These are phyloP conservation scores for Parascotia fuliginaria DNA, from an alignment of 2,888 invertebrate species.

Conservation along the genomic window DNA sequence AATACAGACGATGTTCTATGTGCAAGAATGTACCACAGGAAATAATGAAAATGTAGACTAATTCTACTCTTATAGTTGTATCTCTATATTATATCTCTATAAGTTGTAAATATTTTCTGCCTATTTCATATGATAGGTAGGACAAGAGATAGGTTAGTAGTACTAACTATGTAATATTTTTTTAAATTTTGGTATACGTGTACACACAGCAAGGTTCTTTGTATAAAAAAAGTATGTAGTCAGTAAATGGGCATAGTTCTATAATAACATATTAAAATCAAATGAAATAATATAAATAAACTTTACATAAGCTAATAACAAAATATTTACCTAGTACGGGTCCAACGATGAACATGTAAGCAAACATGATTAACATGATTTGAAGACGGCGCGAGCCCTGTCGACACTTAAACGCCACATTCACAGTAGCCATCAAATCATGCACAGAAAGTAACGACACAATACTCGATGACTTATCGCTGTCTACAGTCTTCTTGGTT, in stretches of 20 bases:
- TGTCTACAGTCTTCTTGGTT: constrained; percentile 64
- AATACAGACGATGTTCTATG: constrained; percentile 16
- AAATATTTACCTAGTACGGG: constrained; percentile 77
- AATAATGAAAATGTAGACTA: too few relatives aligned
- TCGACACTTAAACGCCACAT: constrained; percentile 73
- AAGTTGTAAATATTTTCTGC: too few relatives aligned
- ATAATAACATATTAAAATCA: not conserved
- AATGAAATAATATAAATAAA: too few relatives aligned
- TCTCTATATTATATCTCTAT: too few relatives aligned
- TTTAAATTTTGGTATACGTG: too few relatives aligned
- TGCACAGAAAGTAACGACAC: constrained; percentile 68
- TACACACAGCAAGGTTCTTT: too few relatives aligned
- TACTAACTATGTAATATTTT: too few relatives aligned
- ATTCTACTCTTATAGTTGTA: too few relatives aligned
- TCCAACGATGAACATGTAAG: constrained; percentile 82
- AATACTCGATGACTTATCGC: constrained; percentile 57
- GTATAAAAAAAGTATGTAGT: not conserved
- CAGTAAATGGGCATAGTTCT: not conserved
- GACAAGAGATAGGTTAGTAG: too few relatives aligned
- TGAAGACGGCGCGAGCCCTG: constrained; percentile 70
- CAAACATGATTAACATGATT: constrained; percentile 74
- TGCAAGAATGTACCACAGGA: not conserved
- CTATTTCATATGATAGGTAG: too few relatives aligned
- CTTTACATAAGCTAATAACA: not conserved
- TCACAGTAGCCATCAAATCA: constrained; percentile 78